Base-by-base conservation (phyloP, 1,140 invertebrate species). In the Limonius californicus region DNA sequence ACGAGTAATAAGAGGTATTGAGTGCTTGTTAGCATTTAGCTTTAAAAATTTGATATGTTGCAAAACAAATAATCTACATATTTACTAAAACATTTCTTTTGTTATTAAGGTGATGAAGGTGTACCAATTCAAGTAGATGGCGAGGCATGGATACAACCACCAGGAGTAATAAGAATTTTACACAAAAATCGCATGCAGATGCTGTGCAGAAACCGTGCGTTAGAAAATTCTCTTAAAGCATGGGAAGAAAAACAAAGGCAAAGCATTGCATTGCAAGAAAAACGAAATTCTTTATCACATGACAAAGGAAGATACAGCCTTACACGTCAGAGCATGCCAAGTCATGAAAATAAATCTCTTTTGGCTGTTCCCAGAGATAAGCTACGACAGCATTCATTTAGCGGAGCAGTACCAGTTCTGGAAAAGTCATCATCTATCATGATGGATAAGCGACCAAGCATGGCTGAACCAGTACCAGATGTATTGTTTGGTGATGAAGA, bases 141-240 rank as follows among this genome's bases (percentile, higher is more conserved):
- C 0, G 96, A 99, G 80, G 95, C 96, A 8, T 99, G 96, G 96
- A 82, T 97, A n/a, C 95, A 98, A 78, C 92, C 93, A 0, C 95
- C 96, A 0, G 95, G 95, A 21, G 93, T 95, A 70, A 95, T 98
- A 68, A 85, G 92, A 43, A 97, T 98, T 58, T 87, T 96, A 67
- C 95, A 98, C 77, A 98, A 98, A 79, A 98, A 98, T 79, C 83
- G 95, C 62, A 94, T 96, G 74, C 95, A 97, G 80, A 95, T 98
- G 89, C 78, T 98, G 2, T 95, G 90, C 68, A 81, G 95, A 50
- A 96, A 97, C 75, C 82, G 94, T 68, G 87, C 88, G 23, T 82
- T 98, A 65, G 95, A 98, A 78, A 89, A 89, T 39, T 93, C 92
- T 2, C 78, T 97, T 19, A 89, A 89, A 81, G 82, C 88, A 0